Percentiles rank a stretch among this genome's conserved stretches.
phyloP scores from a whole-genome alignment of 2,113 vertebrate genomes.

The Phocoena phocoena region DNA sequence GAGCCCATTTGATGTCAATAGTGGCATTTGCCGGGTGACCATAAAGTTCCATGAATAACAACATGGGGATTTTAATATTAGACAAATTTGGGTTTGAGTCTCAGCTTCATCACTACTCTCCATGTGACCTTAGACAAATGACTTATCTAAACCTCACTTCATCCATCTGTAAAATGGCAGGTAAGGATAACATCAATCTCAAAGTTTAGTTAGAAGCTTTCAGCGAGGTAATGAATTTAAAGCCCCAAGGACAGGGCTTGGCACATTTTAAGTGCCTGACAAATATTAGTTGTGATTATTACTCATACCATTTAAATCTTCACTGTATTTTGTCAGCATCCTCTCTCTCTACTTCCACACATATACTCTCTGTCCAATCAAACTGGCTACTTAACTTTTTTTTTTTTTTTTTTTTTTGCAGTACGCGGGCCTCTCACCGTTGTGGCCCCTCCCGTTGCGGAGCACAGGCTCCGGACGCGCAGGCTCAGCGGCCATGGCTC shows the following conservation, averaged over 20 bases:
- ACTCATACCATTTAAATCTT: background rate
- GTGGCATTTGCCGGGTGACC: background rate
- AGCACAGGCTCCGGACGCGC: too few relatives aligned
- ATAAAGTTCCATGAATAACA: background rate
- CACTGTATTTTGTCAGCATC: background rate
- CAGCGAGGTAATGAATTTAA: background rate
- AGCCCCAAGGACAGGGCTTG: background rate
- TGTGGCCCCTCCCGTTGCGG: too few relatives aligned
- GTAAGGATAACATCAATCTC: background rate
- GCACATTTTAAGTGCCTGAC: background rate
- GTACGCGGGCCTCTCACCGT: too few relatives aligned
- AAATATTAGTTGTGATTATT: background rate
- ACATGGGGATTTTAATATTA: background rate
- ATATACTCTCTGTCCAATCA: background rate
- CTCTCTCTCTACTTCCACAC: background rate
- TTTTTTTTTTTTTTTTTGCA: too few relatives aligned
- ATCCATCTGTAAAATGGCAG: background rate
- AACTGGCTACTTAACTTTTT: background rate
- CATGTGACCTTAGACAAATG: background rate
- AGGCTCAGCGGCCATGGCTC: too few relatives aligned
- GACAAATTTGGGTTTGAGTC: too few relatives aligned
- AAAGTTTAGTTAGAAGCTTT: background rate
- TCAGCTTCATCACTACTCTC: background rate
- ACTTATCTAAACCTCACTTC: background rate
- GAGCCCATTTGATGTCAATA: background rate